These are phyloP conservation scores for Sclerodermus sp. DNA, from an alignment of 2,888 invertebrate genomes.

Conservation along the genomic window DNA sequence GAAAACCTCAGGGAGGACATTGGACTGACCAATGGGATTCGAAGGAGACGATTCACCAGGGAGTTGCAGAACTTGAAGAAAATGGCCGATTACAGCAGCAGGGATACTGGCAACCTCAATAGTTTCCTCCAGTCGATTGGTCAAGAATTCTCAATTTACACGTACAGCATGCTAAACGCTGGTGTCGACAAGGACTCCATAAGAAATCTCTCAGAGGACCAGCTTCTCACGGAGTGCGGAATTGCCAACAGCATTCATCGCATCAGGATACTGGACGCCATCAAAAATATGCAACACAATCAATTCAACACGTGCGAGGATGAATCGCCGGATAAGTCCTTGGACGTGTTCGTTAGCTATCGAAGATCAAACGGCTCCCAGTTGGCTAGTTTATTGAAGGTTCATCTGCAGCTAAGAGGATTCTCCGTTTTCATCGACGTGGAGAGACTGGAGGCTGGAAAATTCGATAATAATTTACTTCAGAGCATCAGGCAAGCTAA, in stretches of 20 bases:
- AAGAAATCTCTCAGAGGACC: conserved; percentile 85
- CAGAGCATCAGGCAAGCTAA: conserved; percentile 96
- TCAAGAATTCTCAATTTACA: conserved; percentile 91
- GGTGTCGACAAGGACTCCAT: conserved; percentile 92
- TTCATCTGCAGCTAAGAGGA: conserved; percentile 92
- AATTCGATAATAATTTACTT: conserved; percentile 96
- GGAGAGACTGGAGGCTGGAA: conserved; percentile 95
- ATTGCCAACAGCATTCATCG: conserved; percentile 95
- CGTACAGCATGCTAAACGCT: conserved; percentile 93
- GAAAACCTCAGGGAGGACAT: conserved; percentile 92
- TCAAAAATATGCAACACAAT: conserved; percentile 62
- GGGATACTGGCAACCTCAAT: conserved; percentile 89
- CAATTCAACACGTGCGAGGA: conserved; percentile 53
- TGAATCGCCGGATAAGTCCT: conserved; percentile 81
- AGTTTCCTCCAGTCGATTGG: conserved; percentile 82
- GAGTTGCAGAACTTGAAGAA: conserved; percentile 91
- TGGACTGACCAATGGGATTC: conserved; percentile 89
- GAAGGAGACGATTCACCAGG: conserved; percentile 87
- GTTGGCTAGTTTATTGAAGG: conserved; percentile 91
- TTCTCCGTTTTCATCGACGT: conserved; percentile 98
- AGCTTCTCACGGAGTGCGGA: conserved; percentile 85
- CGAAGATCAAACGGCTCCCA: conserved; percentile 96
- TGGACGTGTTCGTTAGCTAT: conserved; percentile 98
- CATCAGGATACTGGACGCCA: conserved; percentile 84
- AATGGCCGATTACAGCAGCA: conserved; percentile 95